phyloP scores from a whole-genome alignment of 37 sponge, comb jelly and placozoan genomes.

The Ianthella basta region DNA sequence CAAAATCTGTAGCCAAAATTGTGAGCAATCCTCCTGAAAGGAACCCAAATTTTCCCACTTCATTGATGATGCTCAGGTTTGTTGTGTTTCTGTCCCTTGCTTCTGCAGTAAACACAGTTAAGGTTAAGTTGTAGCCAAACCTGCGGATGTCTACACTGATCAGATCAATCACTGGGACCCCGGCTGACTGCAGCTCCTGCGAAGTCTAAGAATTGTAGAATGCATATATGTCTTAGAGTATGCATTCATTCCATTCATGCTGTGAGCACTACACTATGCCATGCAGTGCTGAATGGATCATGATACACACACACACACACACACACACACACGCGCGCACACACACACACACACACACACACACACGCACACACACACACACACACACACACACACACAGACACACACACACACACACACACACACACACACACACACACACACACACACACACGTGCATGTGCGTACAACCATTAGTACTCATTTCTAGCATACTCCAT shows the following conservation, averaged over 20 bases:
- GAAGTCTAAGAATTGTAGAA: neutral
- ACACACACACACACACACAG: slow-evolving; percentile 20
- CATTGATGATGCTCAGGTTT: neutral
- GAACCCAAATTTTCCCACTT: too few relatives aligned
- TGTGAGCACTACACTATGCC: neutral
- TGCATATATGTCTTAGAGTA: neutral
- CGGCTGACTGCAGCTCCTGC: too few relatives aligned
- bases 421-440: too few relatives aligned
- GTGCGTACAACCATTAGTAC: neutral
- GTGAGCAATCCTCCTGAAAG: too few relatives aligned
- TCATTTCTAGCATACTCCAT: neutral
- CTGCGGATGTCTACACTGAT: neutral
- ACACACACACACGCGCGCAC: neutral
- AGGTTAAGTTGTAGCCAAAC: neutral
- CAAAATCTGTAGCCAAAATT: too few relatives aligned
- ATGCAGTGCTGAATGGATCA: neutral
- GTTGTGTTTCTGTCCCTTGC: neutral
- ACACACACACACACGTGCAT: neutral
- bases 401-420: too few relatives aligned
- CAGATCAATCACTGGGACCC: neutral
- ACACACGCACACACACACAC: slow-evolving; percentile 8
- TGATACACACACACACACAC: neutral
- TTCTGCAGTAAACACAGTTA: neutral
- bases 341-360: slow-evolving; percentile 5
- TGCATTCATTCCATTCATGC: neutral